Evolutionary conservation across 2,113 vertebrate species (phyloP).

Genomic region (Burhinus bistriatus): DNA sequence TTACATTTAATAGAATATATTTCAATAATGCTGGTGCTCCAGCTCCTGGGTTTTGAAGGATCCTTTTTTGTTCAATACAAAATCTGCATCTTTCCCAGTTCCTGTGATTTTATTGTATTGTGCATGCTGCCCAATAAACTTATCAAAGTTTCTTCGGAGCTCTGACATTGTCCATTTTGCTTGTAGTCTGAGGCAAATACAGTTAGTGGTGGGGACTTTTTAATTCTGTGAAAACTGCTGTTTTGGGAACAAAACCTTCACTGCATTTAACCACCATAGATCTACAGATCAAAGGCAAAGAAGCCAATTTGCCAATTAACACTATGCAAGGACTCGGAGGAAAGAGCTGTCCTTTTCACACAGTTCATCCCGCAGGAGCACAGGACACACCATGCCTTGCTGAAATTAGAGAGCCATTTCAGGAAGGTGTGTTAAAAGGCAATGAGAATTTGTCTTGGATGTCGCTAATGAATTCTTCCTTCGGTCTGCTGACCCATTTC

Average conservation of each 20-base stretch:
- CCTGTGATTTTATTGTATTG: not conserved
- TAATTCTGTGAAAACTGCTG: not conserved
- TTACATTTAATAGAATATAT: slow-evolving; percentile 15
- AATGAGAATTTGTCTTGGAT: not conserved
- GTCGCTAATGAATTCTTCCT: not conserved
- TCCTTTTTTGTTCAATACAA: not conserved
- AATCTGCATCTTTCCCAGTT: not conserved
- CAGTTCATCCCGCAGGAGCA: not conserved
- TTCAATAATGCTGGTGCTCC: not conserved
- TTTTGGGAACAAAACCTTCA: not conserved
- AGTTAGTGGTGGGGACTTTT: not conserved
- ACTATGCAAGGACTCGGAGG: fast-evolving
- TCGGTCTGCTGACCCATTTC: not conserved
- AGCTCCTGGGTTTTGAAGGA: not conserved
- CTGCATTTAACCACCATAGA: not conserved
- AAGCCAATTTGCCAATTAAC: not conserved
- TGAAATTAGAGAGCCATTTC: not conserved
- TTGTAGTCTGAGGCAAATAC: not conserved
- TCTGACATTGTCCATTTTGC: not conserved
- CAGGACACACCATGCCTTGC: not conserved
- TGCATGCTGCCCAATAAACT: not conserved
- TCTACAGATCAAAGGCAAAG: not conserved
- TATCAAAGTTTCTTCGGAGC: not conserved
- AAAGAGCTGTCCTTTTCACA: not conserved
- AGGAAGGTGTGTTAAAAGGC: not conserved